A percentile compares a stretch with the other conserved stretches of the same genome.
Conservation (phyloP, 2,113 vertebrate species). For the Hipposideros armiger region DNA sequence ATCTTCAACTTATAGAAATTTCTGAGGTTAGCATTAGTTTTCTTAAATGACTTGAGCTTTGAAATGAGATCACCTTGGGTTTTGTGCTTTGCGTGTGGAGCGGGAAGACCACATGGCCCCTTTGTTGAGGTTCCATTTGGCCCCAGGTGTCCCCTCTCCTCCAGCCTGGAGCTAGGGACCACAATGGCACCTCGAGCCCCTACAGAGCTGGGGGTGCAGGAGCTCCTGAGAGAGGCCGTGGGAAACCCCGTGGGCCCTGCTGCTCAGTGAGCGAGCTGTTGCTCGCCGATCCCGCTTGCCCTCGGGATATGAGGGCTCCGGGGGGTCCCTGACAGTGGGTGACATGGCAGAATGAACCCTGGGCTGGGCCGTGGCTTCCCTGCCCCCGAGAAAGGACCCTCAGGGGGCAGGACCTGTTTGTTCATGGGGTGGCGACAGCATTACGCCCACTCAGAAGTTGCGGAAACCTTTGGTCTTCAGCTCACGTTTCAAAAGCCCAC, state of each 20-base stretch:
- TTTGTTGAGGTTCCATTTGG: not conserved
- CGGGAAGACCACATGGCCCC: fast-evolving
- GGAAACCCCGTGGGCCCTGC: not conserved
- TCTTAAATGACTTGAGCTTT: fast-evolving
- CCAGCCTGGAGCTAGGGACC: not conserved
- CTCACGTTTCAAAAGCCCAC: fast-evolving
- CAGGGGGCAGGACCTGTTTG: fast-evolving
- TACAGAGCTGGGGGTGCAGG: not conserved
- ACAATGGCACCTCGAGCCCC: fast-evolving
- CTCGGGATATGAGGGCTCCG: not conserved
- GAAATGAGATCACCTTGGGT: not conserved
- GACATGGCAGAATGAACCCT: not conserved
- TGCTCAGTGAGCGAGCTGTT: fast-evolving
- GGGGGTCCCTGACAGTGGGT: no score
- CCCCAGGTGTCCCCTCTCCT: no score
- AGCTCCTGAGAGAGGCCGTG: not conserved
- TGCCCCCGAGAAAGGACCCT: not conserved
- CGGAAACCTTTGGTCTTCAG: not conserved
- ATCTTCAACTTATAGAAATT: not conserved
- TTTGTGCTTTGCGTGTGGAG: fast-evolving
- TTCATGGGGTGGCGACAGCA: fast-evolving
- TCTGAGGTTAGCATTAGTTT: not conserved
- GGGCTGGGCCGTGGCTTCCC: not conserved
- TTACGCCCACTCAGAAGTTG: not conserved
- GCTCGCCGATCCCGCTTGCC: not conserved